phyloP scores from a whole-genome alignment of 2,797 vertebrate genomes.

The Acipenser ruthenus region DNA sequence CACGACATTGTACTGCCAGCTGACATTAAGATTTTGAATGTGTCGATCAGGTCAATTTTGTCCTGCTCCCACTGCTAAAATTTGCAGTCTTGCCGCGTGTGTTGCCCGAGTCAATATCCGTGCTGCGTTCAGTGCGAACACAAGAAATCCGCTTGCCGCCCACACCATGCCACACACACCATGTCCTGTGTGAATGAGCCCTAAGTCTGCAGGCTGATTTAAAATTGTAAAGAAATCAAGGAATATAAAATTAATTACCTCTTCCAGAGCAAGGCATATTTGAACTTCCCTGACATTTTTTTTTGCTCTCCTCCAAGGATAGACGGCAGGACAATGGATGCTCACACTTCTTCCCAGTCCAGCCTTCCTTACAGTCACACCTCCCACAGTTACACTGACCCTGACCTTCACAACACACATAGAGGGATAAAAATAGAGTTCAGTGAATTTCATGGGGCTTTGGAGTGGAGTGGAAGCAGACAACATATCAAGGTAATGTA shows the following conservation, averaged over 20 bases:
- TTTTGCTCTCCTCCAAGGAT: conserved; percentile 73
- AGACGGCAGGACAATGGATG: conserved; percentile 76
- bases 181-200: not conserved
- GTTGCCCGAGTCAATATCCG: no score
- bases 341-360: conserved; percentile 86
- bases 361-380: conserved; percentile 86
- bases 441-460: no score
- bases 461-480: no score
- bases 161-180: no score
- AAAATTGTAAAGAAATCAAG: not conserved
- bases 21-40: no score
- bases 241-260: conserved; percentile 59
- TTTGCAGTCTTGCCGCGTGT: no score
- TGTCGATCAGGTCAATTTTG: no score
- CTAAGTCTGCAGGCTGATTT: not conserved
- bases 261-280: conserved; percentile 82
- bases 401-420: conserved; percentile 62
- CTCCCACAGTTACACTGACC: conserved; percentile 94
- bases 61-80: no score
- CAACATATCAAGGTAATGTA: no score
- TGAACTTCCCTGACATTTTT: conserved; percentile 77
- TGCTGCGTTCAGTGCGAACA: no score
- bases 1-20: no score
- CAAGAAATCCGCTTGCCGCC: no score
- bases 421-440: not conserved